Percentiles rank a stretch among this genome's conserved stretches.
phyloP scores from a whole-genome alignment of 92 coral and sea anemone genomes.

The Umimayanthus kanabou region DNA sequence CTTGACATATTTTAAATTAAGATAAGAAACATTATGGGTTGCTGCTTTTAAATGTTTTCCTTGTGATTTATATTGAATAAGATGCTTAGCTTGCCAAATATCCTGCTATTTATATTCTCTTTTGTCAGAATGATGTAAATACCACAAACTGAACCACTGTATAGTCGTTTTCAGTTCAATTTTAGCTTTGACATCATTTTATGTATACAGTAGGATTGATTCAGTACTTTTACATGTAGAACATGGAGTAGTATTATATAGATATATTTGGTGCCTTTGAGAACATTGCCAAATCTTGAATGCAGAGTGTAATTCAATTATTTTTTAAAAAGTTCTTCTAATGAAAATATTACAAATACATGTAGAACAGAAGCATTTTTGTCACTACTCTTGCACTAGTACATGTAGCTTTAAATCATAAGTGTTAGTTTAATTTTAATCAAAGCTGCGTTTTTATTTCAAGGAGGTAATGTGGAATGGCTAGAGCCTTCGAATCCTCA shows the following conservation, averaged over 20 bases:
- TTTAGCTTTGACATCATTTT: neutral
- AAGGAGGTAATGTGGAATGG: constrained; percentile 59
- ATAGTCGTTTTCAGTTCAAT: neutral
- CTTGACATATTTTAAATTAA: neutral
- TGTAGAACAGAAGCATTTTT: neutral
- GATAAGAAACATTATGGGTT: neutral
- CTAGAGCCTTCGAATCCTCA: constrained; percentile 43
- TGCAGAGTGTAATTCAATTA: neutral
- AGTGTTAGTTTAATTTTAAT: neutral
- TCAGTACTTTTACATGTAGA: neutral
- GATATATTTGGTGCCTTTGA: neutral
- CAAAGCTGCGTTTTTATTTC: neutral
- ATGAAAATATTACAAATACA: neutral
- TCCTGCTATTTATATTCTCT: neutral
- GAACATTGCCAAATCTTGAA: neutral
- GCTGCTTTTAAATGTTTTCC: neutral
- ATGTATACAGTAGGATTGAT: neutral
- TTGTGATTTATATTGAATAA: neutral
- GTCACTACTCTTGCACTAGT: neutral
- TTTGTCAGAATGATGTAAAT: neutral
- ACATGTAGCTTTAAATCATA: neutral
- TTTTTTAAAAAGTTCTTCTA: too few relatives aligned
- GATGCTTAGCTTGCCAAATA: neutral
- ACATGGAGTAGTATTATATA: neutral
- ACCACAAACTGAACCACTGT: neutral